These are phyloP conservation scores for Fulica atra DNA, from an alignment of 2,113 vertebrate genomes.

Conservation along the genomic window DNA sequence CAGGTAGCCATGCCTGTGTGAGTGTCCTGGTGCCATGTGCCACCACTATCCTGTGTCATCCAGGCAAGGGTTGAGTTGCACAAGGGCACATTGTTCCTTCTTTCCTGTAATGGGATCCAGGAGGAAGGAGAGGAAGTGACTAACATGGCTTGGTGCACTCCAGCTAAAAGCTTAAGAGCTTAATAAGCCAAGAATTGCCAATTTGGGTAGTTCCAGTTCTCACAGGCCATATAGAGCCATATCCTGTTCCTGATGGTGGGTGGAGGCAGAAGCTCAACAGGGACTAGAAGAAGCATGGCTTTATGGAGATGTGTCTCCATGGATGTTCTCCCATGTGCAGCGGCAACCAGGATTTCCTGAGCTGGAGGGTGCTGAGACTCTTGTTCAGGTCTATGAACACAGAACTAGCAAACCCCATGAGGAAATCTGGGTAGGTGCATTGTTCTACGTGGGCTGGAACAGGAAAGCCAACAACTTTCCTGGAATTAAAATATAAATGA, in stretches of 20 bases:
- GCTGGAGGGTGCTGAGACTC: not conserved
- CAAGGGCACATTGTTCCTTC: not conserved
- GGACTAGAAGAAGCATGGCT: not conserved
- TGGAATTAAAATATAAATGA: slow-evolving; percentile 57
- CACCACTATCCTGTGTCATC: not conserved
- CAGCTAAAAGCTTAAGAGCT: not conserved
- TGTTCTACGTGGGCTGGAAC: not conserved
- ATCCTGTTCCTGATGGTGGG: not conserved
- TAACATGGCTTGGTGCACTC: not conserved
- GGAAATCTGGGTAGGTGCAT: slow-evolving; percentile 22
- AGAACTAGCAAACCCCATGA: not conserved
- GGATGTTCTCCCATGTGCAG: not conserved
- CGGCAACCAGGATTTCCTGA: not conserved
- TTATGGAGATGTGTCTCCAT: not conserved
- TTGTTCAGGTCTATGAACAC: not conserved
- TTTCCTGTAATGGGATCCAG: not conserved
- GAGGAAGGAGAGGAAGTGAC: slow-evolving; percentile 57
- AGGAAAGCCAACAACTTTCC: slow-evolving; percentile 57
- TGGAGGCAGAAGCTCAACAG: not conserved
- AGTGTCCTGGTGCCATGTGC: not conserved
- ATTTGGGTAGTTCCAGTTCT: not conserved
- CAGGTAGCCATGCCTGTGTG: rapidly evolving
- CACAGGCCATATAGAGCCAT: not conserved
- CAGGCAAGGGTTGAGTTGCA: not conserved
- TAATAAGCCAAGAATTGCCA: not conserved